Evolutionary conservation across 2,113 vertebrate genomes (phyloP), one percentile per base, ranked within the genome.

Genomic region (Myanophis thanlyinensis): DNA sequence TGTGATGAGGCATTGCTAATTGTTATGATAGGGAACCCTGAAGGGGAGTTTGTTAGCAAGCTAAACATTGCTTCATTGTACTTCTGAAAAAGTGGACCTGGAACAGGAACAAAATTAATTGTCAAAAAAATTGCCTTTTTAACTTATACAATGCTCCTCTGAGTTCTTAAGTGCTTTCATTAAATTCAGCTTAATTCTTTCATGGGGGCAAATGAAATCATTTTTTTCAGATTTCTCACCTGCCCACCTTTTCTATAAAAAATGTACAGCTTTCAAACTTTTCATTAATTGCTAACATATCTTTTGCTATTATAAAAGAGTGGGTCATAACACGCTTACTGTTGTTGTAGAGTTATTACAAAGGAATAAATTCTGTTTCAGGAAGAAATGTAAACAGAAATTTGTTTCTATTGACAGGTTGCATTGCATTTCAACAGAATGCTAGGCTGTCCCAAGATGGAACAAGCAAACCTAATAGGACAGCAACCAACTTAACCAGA

Each of bases 401-500:
- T 56, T 95, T 88, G 91, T 94, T 96, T 94, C 94, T 95, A 91
- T 94, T 97, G 96, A 93, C 91, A 95, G 94, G 95, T 52, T 52
- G 53, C 48, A 67, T 91, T 95, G 93, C 96, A 92, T 96, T 97
- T 96, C 96, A 95, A 97, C 96, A 95, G 95, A n/a, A 86, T 48
- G 92, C 90, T 93, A 73, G 95, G 89, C 95, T 94, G 73, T 95
- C 95, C 96, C 90, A 53, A 96, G 92, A 94, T 56, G 92, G 95
- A 96, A 95, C 86, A 87, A 88, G 90, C 94, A 94, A 94, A 95
- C 84, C 96, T 93, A 94, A 97, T 96, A 93, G 84, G 95, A 2
- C 73, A 80, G 73, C 73, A 80, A 96, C 95, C 95, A 96, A 44
- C 95, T 97, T 96, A 96, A 95, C 97, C 93, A 95, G 95, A 96